Percentiles rank a stretch among this genome's conserved stretches.
Evolutionary conservation across 2,888 invertebrate genomes (phyloP).

Genomic region (Calameuta filiformis): DNA sequence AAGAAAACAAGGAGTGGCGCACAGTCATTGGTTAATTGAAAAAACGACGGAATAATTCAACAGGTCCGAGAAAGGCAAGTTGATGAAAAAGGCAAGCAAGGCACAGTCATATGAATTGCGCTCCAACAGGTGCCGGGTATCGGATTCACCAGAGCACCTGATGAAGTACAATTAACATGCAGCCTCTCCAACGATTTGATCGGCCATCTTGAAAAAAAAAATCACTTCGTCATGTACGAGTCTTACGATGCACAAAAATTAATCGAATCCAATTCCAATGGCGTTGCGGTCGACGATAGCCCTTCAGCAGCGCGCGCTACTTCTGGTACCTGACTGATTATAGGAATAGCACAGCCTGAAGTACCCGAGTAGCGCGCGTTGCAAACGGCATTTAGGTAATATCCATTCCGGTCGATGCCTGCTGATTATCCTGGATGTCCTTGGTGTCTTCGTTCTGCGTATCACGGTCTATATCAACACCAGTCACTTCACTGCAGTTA

Average conservation of each 20-base stretch:
- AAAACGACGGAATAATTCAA: neutral
- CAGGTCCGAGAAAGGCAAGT: neutral
- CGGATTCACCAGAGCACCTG: constrained; percentile 95
- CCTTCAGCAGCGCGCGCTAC: constrained; percentile 92
- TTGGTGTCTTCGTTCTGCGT: neutral
- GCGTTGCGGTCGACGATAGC: constrained; percentile 29
- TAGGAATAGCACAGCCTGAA: constrained; percentile 75
- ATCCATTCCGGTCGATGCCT: neutral
- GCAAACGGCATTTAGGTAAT: constrained; percentile 64
- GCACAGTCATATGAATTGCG: constrained; percentile 89
- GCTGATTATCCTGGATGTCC: constrained; percentile 4
- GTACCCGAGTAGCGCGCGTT: constrained; percentile 91
- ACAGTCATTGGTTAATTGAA: neutral
- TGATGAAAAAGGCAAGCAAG: constrained; percentile 38
- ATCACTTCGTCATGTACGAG: neutral
- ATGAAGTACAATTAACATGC: constrained; percentile 99
- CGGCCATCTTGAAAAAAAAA: neutral
- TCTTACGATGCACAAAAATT: neutral
- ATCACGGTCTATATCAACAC: neutral
- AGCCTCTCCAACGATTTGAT: constrained; percentile 68
- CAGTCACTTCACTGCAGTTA: neutral
- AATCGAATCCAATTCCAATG: neutral
- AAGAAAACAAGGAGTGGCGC: neutral
- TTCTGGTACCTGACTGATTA: constrained; percentile 97
- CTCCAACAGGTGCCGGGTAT: constrained; percentile 99